phyloP scores from a whole-genome alignment of 1,140 invertebrate species.

The Artemia franciscana region DNA sequence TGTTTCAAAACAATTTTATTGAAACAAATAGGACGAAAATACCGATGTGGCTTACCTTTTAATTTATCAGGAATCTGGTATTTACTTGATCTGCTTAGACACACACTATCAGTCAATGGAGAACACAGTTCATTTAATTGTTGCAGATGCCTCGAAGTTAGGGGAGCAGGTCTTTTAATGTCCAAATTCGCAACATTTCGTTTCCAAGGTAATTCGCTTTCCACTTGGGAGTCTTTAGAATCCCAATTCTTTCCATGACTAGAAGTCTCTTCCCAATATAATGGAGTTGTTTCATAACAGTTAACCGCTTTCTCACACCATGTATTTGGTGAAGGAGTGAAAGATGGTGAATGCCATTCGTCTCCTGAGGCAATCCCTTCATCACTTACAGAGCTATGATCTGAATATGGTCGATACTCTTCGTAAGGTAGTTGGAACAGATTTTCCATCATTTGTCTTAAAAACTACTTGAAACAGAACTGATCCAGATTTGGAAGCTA shows the following conservation, averaged over 20 bases:
- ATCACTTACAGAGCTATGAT: background rate
- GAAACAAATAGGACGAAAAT: no score
- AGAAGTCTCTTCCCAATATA: no score
- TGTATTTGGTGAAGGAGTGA: background rate
- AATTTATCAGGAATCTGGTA: no score
- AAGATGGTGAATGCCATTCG: background rate
- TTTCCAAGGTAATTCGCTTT: background rate
- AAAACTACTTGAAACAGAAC: no score
- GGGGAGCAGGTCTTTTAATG: slow-evolving; percentile 3
- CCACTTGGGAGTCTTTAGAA: no score
- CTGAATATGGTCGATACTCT: background rate
- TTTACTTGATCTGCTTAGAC: no score
- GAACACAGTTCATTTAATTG: slow-evolving; percentile 19
- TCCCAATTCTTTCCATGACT: no score
- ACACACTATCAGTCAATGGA: slow-evolving; percentile 18
- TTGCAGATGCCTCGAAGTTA: slow-evolving; percentile 21
- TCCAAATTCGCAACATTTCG: background rate
- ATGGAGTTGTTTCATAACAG: no score
- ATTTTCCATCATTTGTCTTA: background rate
- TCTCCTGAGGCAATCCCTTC: background rate
- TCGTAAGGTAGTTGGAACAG: background rate
- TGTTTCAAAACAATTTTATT: no score
- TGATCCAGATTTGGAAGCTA: background rate
- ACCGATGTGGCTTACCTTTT: no score
- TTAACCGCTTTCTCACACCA: no score